Conservation (phyloP, 92 coral and sea anemone species). For the Blastomussa wellsi region DNA sequence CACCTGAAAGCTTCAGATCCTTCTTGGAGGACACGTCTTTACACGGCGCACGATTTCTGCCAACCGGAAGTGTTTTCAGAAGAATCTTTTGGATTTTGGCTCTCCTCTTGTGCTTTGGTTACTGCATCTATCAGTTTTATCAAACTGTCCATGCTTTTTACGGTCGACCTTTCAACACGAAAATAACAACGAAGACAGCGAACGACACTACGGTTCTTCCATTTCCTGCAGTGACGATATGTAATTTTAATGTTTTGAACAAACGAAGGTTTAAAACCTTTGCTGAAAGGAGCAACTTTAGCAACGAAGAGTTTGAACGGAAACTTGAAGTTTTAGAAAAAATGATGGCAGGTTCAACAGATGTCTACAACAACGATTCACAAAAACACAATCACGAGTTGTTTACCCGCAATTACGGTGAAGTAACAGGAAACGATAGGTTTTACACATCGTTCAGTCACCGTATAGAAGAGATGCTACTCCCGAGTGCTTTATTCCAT, state of each 20-base stretch:
- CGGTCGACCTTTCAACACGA: slow-evolving; percentile 33
- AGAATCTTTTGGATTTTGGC: slow-evolving; percentile 41
- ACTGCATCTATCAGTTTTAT: slow-evolving; percentile 22
- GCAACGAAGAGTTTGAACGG: background rate
- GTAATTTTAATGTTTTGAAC: slow-evolving; percentile 28
- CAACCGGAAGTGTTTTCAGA: slow-evolving; percentile 8
- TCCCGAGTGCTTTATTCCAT: background rate
- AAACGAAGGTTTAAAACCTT: slow-evolving; percentile 3
- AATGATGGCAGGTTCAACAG: background rate
- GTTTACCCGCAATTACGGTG: background rate
- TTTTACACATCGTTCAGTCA: slow-evolving; percentile 8
- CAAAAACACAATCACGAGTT: background rate
- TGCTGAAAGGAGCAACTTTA: background rate
- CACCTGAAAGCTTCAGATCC: background rate
- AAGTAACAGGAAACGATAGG: background rate
- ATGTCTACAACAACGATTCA: background rate
- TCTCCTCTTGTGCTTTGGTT: background rate
- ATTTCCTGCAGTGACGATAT: slow-evolving; percentile 29
- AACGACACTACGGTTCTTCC: background rate
- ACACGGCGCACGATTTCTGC: slow-evolving; percentile 50
- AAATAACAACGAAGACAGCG: slow-evolving; percentile 10
- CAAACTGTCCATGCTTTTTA: slow-evolving; percentile 5
- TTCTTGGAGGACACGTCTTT: slow-evolving; percentile 40
- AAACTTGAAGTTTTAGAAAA: background rate
- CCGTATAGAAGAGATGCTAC: slow-evolving; percentile 46